Base-by-base conservation (phyloP, 2,797 vertebrate species). In the Cetoscarus ocellatus region DNA sequence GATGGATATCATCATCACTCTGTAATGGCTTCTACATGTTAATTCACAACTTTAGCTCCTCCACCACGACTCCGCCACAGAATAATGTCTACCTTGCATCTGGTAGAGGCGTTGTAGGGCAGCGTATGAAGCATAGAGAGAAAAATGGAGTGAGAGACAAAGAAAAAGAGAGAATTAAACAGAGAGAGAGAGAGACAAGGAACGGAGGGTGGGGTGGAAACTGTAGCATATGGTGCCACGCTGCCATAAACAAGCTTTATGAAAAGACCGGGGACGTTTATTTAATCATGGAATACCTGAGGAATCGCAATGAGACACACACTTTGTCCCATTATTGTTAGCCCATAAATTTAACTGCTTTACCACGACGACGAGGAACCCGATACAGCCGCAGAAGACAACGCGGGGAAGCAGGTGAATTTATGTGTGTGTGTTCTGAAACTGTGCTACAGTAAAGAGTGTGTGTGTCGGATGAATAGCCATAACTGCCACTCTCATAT, bases 181-280 rank as follows among this genome's bases (percentile, higher is more conserved):
- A 63, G 56, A 62, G 59, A 54, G 73, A 51, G 69, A 39, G 58
- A 62, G 79, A 58, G 67, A 15, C 57, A 38, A 40, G 48, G 59
- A 79, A 76, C 73, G 74, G 82, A 71, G 83, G 81, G 82, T 83
- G 77, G 79, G 84, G 74, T 88, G 82, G 77, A 83, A 85, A 81
- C 86, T 65, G 85, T 66, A 93, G 94, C 93, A 95, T 88, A 93
- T 86, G 92, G 92, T 92, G 89, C 87, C 88, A 90, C 84, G 89
- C 67, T 92, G 92, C 93, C 93, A 94, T 95, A 93, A 95, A 93
- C 91, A 93, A 90, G 94, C 92, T 93, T 96, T 94, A 95, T 95
- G 94, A 96, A 95, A 96, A 94, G 94, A 91, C 93, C 87, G 84
- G 92, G 88, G 95, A 95, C 94, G 88, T 95, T 95, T 95, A 96